Evolutionary conservation across 1,140 invertebrate genomes (phyloP).

Genomic region (Drosophila pseudoobscura): DNA sequence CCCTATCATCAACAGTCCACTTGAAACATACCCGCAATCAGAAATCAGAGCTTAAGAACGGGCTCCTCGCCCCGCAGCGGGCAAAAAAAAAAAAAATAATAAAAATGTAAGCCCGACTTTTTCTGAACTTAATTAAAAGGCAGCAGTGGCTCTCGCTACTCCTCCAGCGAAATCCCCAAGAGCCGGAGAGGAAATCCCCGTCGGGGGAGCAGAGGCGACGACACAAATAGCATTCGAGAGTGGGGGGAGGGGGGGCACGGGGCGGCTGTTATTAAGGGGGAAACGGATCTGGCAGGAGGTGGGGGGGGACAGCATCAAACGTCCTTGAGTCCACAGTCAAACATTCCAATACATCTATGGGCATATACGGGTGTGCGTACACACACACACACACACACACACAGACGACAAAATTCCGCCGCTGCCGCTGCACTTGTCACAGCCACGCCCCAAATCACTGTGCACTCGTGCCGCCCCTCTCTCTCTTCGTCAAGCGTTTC

Average conservation of each 20-base stretch:
- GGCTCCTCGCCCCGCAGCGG: no score
- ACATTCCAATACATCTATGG: constrained; percentile 7
- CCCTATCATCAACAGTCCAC: constrained; percentile 23
- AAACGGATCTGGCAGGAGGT: constrained; percentile 1
- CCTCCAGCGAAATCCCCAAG: no score
- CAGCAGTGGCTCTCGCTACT: neutral
- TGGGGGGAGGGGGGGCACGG: no score
- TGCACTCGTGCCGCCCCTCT: no score
- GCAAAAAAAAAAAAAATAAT: constrained; percentile 25
- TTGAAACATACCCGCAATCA: neutral
- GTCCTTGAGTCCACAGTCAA: constrained; percentile 51
- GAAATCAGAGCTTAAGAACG: constrained; percentile 6
- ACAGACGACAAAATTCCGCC: neutral
- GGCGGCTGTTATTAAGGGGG: no score
- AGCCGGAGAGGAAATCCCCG: neutral
- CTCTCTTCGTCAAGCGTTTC: no score
- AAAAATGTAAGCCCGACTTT: constrained; percentile 22
- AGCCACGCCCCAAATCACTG: constrained; percentile 21
- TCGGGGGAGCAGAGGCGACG: constrained; percentile 8
- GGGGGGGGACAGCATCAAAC: constrained; percentile 26
- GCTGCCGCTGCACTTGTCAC: constrained; percentile 30
- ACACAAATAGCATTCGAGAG: constrained; percentile 25
- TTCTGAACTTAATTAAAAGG: constrained; percentile 60
- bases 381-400: neutral
- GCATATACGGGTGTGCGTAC: no score